phyloP scores from a whole-genome alignment of 2,888 invertebrate species.

The Pachydiplax longipennis region DNA sequence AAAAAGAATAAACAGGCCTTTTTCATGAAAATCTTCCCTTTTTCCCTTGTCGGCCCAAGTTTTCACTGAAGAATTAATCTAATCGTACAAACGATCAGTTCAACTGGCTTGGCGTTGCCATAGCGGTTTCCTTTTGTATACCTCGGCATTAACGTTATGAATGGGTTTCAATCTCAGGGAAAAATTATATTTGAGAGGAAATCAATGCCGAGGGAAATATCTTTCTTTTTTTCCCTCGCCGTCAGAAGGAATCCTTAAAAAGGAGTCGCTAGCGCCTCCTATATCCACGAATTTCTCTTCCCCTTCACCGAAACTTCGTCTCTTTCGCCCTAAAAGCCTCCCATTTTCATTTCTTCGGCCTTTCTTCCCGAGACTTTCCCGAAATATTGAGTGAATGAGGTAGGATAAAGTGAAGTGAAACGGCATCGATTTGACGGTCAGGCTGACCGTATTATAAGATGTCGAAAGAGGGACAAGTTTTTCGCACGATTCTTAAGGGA shows the following conservation, averaged over 20 bases:
- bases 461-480: too few species aligned
- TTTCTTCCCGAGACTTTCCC: not conserved
- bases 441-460: too few species aligned
- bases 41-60: not conserved
- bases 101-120: not conserved
- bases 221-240: not conserved
- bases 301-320: not conserved
- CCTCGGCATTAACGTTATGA: not conserved
- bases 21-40: not conserved
- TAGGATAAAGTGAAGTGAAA: not conserved
- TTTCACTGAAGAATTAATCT: not conserved
- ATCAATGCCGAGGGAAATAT: not conserved
- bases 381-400: not conserved
- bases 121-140: not conserved
- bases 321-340: not conserved
- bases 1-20: not conserved
- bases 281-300: not conserved
- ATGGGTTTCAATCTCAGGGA: not conserved
- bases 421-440: too few species aligned
- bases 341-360: not conserved
- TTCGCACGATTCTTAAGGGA: too few species aligned
- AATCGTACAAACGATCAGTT: not conserved
- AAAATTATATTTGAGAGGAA: not conserved
- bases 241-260: not conserved
- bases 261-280: not conserved